Conservation (phyloP, 2,888 invertebrate genomes). For the Cantharis rustica region DNA sequence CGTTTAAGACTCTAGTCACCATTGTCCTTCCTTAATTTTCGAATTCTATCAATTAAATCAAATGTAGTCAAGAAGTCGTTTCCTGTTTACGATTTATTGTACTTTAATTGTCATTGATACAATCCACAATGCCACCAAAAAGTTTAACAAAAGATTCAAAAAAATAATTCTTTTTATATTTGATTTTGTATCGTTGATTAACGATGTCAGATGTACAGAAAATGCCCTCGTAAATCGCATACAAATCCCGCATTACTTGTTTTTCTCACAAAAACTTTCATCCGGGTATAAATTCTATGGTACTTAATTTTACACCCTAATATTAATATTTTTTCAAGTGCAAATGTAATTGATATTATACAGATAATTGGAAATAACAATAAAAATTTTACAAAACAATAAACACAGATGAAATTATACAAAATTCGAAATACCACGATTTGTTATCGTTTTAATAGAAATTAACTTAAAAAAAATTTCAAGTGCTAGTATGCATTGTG, state of each 20-base stretch:
- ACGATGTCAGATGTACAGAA: constrained; percentile 40
- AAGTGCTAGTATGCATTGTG: no score
- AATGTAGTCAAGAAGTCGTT: constrained; percentile 38
- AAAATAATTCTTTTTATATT: constrained; percentile 36
- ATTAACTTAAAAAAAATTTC: no score
- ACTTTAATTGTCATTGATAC: constrained; percentile 43
- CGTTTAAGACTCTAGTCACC: background rate
- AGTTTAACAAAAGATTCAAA: constrained; percentile 31
- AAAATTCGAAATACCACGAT: background rate
- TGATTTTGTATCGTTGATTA: constrained; percentile 39
- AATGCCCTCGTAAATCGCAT: constrained; percentile 49
- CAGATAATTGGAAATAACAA: background rate
- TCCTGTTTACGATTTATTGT: constrained; percentile 44
- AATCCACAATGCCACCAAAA: constrained; percentile 27
- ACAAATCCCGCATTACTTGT: constrained; percentile 42
- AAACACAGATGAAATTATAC: background rate
- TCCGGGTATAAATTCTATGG: constrained; percentile 39
- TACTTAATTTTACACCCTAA: constrained; percentile 38
- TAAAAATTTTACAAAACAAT: background rate
- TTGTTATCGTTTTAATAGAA: background rate
- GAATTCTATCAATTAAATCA: constrained; percentile 21
- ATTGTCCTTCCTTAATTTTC: constrained; percentile 3
- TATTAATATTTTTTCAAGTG: constrained; percentile 25
- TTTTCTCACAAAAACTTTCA: constrained; percentile 45
- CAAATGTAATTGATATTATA: constrained; percentile 1